phyloP scores from a whole-genome alignment of 1,140 invertebrate species.

The Drosophila bocki region DNA sequence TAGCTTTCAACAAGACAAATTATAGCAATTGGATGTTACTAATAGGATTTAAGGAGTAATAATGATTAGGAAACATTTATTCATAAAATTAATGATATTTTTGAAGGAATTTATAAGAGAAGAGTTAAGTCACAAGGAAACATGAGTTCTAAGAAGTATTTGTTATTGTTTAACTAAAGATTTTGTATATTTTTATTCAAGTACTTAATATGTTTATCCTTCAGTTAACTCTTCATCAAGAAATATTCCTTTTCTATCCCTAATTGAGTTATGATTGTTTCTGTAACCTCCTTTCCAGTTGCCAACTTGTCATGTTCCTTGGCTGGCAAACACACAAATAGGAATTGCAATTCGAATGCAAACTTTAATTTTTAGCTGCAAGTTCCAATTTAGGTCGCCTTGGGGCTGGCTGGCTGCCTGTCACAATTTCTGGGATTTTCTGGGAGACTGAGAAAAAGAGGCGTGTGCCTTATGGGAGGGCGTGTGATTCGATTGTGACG shows the following conservation, averaged over 20 bases:
- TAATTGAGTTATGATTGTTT: slow-evolving; percentile 54
- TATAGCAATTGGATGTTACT: slow-evolving; percentile 5
- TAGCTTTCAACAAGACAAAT: slow-evolving; percentile 25
- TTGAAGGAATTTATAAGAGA: background rate
- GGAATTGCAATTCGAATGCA: slow-evolving; percentile 74
- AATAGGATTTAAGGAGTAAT: background rate
- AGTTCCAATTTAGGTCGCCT: slow-evolving; percentile 71
- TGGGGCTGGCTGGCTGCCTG: slow-evolving; percentile 60
- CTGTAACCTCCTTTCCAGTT: slow-evolving; percentile 27
- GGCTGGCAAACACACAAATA: slow-evolving; percentile 71
- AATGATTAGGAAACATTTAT: background rate
- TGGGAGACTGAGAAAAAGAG: slow-evolving; percentile 35
- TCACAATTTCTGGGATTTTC: slow-evolving; percentile 42
- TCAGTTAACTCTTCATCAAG: background rate
- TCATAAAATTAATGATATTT: too few species aligned
- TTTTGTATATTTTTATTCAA: too few species aligned
- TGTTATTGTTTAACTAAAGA: background rate
- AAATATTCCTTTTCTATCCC: background rate
- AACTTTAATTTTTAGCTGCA: slow-evolving; percentile 62
- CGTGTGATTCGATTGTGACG: slow-evolving; percentile 37
- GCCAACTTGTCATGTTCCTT: slow-evolving; percentile 29
- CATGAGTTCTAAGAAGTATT: background rate
- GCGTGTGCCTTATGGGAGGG: slow-evolving; percentile 17
- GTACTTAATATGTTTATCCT: too few species aligned
- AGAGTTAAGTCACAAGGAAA: background rate